Evolutionary conservation across 2,888 invertebrate genomes (phyloP).

Genomic region (Cantharis rufa): DNA sequence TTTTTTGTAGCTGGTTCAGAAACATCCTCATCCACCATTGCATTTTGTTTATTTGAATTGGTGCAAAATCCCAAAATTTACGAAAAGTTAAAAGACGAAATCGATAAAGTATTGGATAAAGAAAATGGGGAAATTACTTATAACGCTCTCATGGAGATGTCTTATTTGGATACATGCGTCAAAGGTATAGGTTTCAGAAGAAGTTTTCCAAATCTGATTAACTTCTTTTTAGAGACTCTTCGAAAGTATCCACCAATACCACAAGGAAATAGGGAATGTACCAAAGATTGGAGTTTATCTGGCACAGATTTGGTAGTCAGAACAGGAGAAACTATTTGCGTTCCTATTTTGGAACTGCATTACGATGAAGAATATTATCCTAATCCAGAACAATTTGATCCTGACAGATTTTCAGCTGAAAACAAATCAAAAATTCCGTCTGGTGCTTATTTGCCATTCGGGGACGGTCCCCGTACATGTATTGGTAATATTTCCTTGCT

Average conservation of each 20-base stretch:
- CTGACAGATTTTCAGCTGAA: slow-evolving; percentile 63
- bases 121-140: slow-evolving; percentile 54
- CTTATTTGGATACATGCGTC: slow-evolving; percentile 57
- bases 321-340: slow-evolving; percentile 35
- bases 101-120: slow-evolving; percentile 47
- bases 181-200: slow-evolving; percentile 35
- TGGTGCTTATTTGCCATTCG: slow-evolving; percentile 57
- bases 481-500: slow-evolving; percentile 52
- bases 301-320: slow-evolving; percentile 37
- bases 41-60: slow-evolving; percentile 58
- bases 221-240: slow-evolving; percentile 40
- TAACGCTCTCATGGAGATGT: slow-evolving; percentile 56
- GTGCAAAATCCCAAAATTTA: slow-evolving; percentile 56
- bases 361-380: slow-evolving; percentile 49
- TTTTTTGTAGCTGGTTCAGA: slow-evolving; percentile 50
- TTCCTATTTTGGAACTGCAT: slow-evolving; percentile 41
- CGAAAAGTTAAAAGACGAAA: slow-evolving; percentile 52
- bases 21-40: slow-evolving; percentile 51
- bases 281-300: slow-evolving; percentile 40
- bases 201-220: not conserved
- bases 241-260: slow-evolving; percentile 44
- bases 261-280: slow-evolving; percentile 36
- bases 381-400: slow-evolving; percentile 65
- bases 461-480: slow-evolving; percentile 63
- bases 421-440: slow-evolving; percentile 52